Evolutionary conservation across 2,888 invertebrate genomes (phyloP).

Genomic region (Halictus quadricinctus): DNA sequence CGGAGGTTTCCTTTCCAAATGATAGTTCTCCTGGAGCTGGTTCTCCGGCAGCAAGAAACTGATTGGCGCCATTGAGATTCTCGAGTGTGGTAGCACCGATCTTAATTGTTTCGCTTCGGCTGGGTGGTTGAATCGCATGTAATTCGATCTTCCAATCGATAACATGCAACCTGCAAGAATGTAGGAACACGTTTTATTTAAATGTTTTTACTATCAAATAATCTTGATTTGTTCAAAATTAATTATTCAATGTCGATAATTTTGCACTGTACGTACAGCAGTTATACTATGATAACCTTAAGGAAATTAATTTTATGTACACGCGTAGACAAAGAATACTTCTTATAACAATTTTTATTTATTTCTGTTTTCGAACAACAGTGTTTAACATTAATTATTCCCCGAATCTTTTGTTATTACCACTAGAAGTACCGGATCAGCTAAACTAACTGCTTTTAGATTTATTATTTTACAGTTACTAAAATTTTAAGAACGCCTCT

Average conservation of each 20-base stretch:
- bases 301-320: too few relatives aligned
- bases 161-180: slow-evolving; percentile 90
- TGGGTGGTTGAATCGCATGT: slow-evolving; percentile 96
- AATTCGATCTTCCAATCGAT: slow-evolving; percentile 94
- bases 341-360: too few relatives aligned
- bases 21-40: slow-evolving; percentile 60
- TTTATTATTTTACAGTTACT: too few relatives aligned
- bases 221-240: neutral
- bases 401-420: too few relatives aligned
- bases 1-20: slow-evolving; percentile 86
- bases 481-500: too few relatives aligned
- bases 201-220: neutral
- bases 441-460: too few relatives aligned
- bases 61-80: slow-evolving; percentile 91
- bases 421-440: too few relatives aligned
- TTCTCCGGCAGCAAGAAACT: slow-evolving; percentile 83
- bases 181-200: neutral
- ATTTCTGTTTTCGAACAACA: too few relatives aligned
- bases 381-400: too few relatives aligned
- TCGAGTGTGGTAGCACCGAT: slow-evolving; percentile 89
- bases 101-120: slow-evolving; percentile 94
- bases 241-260: neutral
- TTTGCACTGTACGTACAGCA: neutral
- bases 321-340: too few relatives aligned
- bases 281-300: too few relatives aligned